These are phyloP conservation scores for Drosophila neocordata DNA, from an alignment of 1,140 invertebrate genomes.

Conservation along the genomic window DNA sequence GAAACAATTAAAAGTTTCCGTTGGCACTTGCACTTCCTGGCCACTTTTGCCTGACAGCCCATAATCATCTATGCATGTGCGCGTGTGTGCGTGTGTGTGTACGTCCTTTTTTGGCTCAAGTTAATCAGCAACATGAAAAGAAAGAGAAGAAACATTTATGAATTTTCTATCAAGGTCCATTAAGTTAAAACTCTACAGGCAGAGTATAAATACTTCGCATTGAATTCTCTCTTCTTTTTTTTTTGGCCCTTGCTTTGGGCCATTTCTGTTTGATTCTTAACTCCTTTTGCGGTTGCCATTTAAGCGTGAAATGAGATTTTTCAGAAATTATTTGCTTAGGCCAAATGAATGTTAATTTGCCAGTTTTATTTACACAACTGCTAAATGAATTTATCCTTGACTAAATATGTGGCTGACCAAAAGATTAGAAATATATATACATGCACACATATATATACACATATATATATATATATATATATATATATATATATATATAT, in stretches of 20 bases:
- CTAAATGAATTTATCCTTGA: constrained; percentile 13
- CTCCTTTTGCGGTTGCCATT: constrained; percentile 39
- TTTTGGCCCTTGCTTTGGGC: constrained; percentile 13
- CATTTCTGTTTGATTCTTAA: constrained; percentile 48
- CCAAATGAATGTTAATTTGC: constrained; percentile 9
- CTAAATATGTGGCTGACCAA: constrained; percentile 23
- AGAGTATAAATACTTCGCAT: constrained; percentile 5
- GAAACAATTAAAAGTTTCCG: constrained; percentile 81
- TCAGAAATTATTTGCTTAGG: constrained; percentile 60
- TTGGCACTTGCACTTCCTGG: constrained; percentile 77
- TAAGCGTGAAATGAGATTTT: constrained; percentile 75
- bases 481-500: not conserved
- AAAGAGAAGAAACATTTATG: not conserved
- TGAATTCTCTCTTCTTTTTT: not conserved
- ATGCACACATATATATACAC: not conserved
- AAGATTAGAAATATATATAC: not conserved
- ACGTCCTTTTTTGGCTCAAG: not conserved
- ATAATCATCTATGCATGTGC: constrained; percentile 37
- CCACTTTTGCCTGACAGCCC: constrained; percentile 57
- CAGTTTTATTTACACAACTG: constrained; percentile 11
- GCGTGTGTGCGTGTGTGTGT: constrained; percentile 18
- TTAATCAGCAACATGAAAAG: not conserved
- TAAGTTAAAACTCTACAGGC: not conserved
- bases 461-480: too few species aligned
- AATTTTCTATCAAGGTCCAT: constrained; percentile 8